phyloP scores from a whole-genome alignment of 2,888 invertebrate species.

The Neoascia interrupta region DNA sequence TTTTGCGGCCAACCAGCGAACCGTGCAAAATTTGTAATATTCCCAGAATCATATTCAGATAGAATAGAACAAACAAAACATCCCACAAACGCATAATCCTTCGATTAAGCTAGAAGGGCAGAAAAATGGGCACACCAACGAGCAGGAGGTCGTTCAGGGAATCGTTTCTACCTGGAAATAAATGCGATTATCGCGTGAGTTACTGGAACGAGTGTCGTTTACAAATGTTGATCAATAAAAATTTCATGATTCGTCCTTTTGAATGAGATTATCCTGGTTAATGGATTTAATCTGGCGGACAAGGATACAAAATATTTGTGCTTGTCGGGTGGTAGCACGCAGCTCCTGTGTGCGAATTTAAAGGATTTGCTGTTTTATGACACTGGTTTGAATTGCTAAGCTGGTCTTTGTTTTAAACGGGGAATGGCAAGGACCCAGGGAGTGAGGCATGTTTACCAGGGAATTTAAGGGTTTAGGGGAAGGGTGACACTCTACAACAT shows the following conservation, averaged over 20 bases:
- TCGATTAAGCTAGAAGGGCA: slow-evolving; percentile 51
- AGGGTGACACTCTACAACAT: no score
- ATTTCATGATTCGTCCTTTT: slow-evolving; percentile 75
- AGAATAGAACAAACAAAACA: slow-evolving; percentile 67
- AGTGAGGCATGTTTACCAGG: no score
- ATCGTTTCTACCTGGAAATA: slow-evolving; percentile 28
- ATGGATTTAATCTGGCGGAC: slow-evolving; percentile 73
- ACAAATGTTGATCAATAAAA: slow-evolving; percentile 79
- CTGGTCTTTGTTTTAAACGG: slow-evolving; percentile 32
- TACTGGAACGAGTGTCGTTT: slow-evolving; percentile 71
- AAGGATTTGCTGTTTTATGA: slow-evolving; percentile 45
- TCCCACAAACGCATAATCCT: slow-evolving; percentile 66
- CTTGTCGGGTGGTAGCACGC: slow-evolving; percentile 37
- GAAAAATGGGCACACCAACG: slow-evolving; percentile 12
- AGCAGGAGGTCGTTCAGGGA: slow-evolving; percentile 11
- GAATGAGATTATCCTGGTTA: slow-evolving; percentile 76
- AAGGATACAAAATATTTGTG: slow-evolving; percentile 61
- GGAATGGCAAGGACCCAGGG: slow-evolving; percentile 16
- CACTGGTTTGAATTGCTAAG: slow-evolving; percentile 41
- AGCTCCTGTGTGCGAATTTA: slow-evolving; percentile 50
- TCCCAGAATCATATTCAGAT: no score
- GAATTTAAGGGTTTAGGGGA: no score
- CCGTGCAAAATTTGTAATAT: no score
- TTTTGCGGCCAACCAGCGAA: no score
- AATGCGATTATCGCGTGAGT: slow-evolving; percentile 48